Percentiles rank a stretch among this genome's conserved stretches.
phyloP scores from a whole-genome alignment of 2,113 vertebrate species.

The Rissa tridactyla region DNA sequence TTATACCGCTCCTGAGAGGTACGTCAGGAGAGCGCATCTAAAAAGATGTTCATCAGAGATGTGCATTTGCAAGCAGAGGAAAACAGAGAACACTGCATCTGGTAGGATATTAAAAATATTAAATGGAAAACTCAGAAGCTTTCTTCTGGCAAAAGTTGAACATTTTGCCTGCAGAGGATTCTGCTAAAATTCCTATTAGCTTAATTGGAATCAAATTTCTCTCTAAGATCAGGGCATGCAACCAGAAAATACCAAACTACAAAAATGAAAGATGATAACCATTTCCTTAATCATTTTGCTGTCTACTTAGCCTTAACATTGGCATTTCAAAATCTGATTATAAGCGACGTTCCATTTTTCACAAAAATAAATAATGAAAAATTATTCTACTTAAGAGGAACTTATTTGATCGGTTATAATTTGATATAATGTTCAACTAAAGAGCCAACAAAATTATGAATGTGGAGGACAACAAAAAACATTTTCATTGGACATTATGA shows the following conservation, averaged over 20 bases:
- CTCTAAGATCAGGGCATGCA: neutral
- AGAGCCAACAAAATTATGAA: neutral
- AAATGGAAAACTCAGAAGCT: neutral
- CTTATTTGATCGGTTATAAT: neutral
- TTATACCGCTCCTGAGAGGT: neutral
- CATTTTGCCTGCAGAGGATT: neutral
- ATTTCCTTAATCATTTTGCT: neutral
- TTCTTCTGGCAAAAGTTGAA: neutral
- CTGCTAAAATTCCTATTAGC: neutral
- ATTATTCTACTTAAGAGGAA: neutral
- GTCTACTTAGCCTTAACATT: neutral
- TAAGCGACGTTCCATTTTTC: neutral
- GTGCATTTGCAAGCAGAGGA: neutral
- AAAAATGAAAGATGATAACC: neutral
- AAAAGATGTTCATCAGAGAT: neutral
- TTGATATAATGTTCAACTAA: neutral
- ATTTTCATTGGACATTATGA: neutral
- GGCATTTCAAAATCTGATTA: slow-evolving; percentile 12
- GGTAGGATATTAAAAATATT: neutral
- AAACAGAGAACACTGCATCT: neutral
- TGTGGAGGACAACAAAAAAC: neutral
- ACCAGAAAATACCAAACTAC: neutral
- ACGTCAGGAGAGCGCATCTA: neutral
- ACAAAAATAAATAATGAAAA: neutral
- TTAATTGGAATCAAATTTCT: neutral